Conservation (phyloP, 2,888 invertebrate genomes). For the Lypha dubia region DNA sequence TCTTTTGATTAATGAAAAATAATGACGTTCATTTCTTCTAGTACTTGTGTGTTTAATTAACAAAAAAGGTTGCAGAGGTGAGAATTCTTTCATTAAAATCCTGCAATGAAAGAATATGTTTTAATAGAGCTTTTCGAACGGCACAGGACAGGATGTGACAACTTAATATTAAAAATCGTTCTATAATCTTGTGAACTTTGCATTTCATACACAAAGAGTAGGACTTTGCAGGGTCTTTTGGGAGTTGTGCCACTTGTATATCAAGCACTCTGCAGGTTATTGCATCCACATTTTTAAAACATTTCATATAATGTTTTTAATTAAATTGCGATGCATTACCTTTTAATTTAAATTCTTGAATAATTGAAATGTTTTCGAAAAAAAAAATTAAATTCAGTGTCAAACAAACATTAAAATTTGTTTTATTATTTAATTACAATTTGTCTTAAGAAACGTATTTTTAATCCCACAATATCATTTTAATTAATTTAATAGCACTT, state of each 20-base stretch:
- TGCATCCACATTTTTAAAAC: neutral
- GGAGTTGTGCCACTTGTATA: too few species aligned
- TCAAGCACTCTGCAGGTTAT: too few species aligned
- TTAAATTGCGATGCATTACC: neutral
- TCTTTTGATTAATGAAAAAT: slow-evolving; percentile 27
- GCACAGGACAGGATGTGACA: neutral
- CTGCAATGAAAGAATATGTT: neutral
- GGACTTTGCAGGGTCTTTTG: too few species aligned
- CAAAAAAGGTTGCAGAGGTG: neutral
- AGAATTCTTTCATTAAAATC: slow-evolving; percentile 9
- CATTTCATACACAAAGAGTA: too few species aligned
- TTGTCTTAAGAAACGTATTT: slow-evolving; percentile 37
- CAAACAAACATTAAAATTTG: neutral
- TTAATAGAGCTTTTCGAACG: neutral
- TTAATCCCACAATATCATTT: slow-evolving; percentile 44
- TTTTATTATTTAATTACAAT: slow-evolving; percentile 40
- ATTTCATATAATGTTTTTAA: neutral
- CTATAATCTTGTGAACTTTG: too few species aligned
- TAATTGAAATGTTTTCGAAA: neutral
- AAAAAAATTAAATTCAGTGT: slow-evolving; percentile 27
- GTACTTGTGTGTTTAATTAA: slow-evolving; percentile 22
- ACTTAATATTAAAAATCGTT: neutral
- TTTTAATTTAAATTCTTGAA: neutral
- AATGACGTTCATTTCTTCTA: slow-evolving; percentile 34
- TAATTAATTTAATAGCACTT: slow-evolving; percentile 54